Evolutionary conservation across 1,140 invertebrate genomes (phyloP).

Genomic region (Colletes gigas): DNA sequence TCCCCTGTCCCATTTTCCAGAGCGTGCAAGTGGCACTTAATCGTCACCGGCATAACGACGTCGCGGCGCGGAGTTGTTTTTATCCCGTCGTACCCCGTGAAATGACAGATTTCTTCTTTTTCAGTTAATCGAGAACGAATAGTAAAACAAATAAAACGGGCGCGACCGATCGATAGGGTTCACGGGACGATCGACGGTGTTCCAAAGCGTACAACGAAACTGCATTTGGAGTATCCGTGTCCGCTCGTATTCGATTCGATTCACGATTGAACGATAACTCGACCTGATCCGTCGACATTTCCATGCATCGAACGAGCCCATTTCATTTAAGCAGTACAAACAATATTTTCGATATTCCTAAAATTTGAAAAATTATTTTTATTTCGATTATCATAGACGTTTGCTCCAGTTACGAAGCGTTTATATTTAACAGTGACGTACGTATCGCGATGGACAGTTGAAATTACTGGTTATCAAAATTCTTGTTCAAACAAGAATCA

Average conservation of each 20-base stretch:
- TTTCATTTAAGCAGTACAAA: too few relatives aligned
- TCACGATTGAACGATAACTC: slow-evolving; percentile 4
- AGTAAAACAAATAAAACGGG: neutral
- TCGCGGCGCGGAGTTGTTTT: neutral
- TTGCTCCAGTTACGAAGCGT: too few relatives aligned
- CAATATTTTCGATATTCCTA: too few relatives aligned
- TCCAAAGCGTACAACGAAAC: slow-evolving; percentile 49
- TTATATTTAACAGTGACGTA: too few relatives aligned
- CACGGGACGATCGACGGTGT: slow-evolving; percentile 40
- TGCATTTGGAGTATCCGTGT: slow-evolving; percentile 45
- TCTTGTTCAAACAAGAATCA: neutral
- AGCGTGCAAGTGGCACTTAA: neutral
- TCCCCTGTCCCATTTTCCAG: slow-evolving; percentile 26
- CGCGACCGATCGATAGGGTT: slow-evolving; percentile 34
- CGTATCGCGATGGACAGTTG: too few relatives aligned
- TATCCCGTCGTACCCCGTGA: slow-evolving; percentile 18
- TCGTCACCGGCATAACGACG: slow-evolving; percentile 8
- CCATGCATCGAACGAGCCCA: too few relatives aligned
- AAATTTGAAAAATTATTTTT: too few relatives aligned
- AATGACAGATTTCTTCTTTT: slow-evolving; percentile 44
- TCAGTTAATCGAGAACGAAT: slow-evolving; percentile 18
- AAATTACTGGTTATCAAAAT: neutral
- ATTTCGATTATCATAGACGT: too few relatives aligned
- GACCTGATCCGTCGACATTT: too few relatives aligned
- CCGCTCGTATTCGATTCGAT: slow-evolving; percentile 11